A percentile compares a stretch with the other conserved stretches of the same genome.
Evolutionary conservation across 2,113 vertebrate species (phyloP).

Genomic region (Craseonycteris thonglongyai): DNA sequence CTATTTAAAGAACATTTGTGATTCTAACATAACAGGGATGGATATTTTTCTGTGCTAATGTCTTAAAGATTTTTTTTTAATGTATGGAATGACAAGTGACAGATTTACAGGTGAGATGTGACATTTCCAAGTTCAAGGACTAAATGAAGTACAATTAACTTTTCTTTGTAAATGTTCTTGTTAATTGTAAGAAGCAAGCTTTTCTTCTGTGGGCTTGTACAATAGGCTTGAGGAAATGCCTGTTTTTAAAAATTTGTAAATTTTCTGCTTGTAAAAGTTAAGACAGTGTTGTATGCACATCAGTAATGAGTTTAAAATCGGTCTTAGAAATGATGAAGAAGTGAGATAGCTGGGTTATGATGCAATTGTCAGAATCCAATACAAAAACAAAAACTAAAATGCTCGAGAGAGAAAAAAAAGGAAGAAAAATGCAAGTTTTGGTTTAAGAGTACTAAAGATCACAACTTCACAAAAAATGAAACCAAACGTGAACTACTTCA

Average conservation of each 20-base stretch:
- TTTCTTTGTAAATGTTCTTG: background rate
- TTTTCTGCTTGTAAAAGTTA: background rate
- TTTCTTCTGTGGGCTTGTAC: background rate
- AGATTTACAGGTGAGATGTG: background rate
- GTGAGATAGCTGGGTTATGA: background rate
- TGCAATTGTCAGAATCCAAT: background rate
- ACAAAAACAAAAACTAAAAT: background rate
- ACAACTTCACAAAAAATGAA: background rate
- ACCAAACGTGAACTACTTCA: background rate
- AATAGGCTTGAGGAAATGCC: background rate
- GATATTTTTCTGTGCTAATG: background rate
- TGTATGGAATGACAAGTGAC: background rate
- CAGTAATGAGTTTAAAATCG: background rate
- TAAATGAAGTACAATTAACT: background rate
- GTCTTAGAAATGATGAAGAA: background rate
- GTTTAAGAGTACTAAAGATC: background rate
- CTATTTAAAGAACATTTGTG: background rate
- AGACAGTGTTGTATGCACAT: accelerated
- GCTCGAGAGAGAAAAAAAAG: background rate
- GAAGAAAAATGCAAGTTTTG: background rate
- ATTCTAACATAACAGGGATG: background rate
- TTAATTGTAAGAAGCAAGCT: background rate
- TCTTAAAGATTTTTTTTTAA: background rate
- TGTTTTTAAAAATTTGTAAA: background rate
- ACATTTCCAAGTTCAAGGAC: constrained; percentile 6